Conservation (phyloP, 2,113 vertebrate species). For the Phylloscopus whistleri region DNA sequence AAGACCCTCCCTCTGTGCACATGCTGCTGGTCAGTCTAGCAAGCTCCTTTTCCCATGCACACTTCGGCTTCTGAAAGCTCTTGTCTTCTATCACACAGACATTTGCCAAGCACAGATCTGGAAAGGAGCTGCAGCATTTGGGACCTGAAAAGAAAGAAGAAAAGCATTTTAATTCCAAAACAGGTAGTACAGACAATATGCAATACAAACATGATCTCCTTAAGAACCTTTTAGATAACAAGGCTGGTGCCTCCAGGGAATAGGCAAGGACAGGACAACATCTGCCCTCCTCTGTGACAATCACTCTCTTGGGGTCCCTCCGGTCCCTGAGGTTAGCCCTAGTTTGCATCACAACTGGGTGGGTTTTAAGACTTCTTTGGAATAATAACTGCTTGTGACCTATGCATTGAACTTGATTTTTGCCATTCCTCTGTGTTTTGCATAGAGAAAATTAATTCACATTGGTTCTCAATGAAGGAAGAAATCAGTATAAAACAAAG, state of each 20-base stretch:
- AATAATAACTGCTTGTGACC: background rate
- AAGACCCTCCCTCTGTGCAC: background rate
- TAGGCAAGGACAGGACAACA: background rate
- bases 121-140: background rate
- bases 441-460: background rate
- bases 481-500: background rate
- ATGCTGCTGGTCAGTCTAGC: background rate
- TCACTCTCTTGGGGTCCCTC: background rate
- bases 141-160: background rate
- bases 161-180: background rate
- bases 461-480: background rate
- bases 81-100: background rate
- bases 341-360: background rate
- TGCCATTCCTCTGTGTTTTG: background rate
- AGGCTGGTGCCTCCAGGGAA: background rate
- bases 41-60: background rate
- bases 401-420: background rate
- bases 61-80: background rate
- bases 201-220: background rate
- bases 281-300: background rate
- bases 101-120: background rate
- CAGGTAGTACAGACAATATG: background rate
- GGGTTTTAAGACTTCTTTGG: background rate
- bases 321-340: too few species aligned
- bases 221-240: accelerated